phyloP scores from a whole-genome alignment of 2,113 vertebrate genomes.

The Psammodynastes pulverulentus region DNA sequence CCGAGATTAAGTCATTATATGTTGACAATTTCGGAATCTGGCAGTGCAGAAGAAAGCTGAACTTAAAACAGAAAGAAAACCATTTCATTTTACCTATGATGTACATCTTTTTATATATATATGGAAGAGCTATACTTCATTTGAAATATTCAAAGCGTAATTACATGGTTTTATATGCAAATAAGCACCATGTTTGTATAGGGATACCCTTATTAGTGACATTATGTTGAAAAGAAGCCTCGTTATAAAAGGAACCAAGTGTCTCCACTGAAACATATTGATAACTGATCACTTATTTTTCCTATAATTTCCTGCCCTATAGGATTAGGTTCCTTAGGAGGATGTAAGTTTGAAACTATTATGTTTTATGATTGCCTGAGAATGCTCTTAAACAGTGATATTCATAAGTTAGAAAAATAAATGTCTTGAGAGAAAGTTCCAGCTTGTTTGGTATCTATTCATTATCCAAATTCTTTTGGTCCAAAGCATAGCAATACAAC shows the following conservation, averaged over 20 bases:
- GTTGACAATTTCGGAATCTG: conserved; percentile 34
- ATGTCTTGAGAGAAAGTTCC: conserved; percentile 24
- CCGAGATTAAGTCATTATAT: background rate
- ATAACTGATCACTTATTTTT: background rate
- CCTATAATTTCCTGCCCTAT: conserved; percentile 9
- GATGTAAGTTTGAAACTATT: conserved; percentile 21
- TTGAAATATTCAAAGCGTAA: background rate
- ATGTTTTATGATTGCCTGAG: conserved; percentile 36
- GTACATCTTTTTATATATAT: accelerated
- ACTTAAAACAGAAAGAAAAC: background rate
- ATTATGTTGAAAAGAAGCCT: background rate
- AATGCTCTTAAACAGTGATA: conserved; percentile 38
- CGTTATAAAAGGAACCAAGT: background rate
- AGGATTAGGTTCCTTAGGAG: conserved; percentile 6
- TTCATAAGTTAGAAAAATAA: conserved; percentile 62
- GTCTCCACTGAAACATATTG: background rate
- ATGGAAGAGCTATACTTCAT: background rate
- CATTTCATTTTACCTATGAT: accelerated
- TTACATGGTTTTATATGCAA: background rate
- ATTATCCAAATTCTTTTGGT: conserved; percentile 34
- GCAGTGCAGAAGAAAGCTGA: background rate
- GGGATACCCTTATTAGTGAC: background rate
- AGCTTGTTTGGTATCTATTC: conserved; percentile 10
- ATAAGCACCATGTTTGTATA: background rate
- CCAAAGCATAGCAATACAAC: background rate